A percentile compares a stretch with the other conserved stretches of the same genome.
Conservation (phyloP, 2,113 vertebrate species). For the Axis porcinus region DNA sequence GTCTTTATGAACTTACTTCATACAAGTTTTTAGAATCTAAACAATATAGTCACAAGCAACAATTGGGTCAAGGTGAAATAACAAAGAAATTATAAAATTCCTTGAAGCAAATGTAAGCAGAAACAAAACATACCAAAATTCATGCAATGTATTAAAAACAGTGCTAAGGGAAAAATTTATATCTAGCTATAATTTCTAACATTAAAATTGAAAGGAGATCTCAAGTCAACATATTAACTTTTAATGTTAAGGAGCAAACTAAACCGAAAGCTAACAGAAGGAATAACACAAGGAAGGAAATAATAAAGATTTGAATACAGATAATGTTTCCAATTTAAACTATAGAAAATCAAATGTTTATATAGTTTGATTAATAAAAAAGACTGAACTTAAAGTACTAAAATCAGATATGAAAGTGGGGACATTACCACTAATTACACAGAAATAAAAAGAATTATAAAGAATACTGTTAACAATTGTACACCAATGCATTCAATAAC, state of each 20-base stretch:
- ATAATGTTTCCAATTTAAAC: not conserved
- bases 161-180: not conserved
- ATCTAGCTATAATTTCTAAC: not conserved
- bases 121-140: not conserved
- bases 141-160: not conserved
- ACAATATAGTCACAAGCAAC: not conserved
- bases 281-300: not conserved
- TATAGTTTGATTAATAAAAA: not conserved
- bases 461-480: not conserved
- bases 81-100: not conserved
- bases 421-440: not conserved
- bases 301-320: not conserved
- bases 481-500: not conserved
- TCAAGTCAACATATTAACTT: not conserved
- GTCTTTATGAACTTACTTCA: not conserved
- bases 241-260: not conserved
- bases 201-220: not conserved
- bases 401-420: not conserved
- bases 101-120: not conserved
- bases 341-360: not conserved
- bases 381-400: not conserved
- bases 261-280: not conserved
- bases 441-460: not conserved
- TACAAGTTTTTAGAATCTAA: not conserved
- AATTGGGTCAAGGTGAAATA: not conserved